Percentiles rank a stretch among this genome's conserved stretches.
phyloP scores from a whole-genome alignment of 2,888 invertebrate species.

The Drosophila mercatorum region DNA sequence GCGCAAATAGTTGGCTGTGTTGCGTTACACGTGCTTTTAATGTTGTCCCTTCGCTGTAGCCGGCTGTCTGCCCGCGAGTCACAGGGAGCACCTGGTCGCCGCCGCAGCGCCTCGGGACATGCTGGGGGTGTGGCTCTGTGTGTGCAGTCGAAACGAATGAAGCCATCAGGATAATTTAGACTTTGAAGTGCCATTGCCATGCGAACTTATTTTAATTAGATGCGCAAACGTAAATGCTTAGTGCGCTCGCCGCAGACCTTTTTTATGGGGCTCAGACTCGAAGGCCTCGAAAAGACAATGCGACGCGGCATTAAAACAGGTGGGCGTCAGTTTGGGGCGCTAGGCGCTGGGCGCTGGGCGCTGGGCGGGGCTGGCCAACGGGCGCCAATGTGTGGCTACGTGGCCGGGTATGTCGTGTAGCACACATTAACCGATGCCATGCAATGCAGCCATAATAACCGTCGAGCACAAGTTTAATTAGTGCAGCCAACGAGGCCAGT shows the following conservation, averaged over 20 bases:
- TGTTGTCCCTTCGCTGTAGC: slow-evolving; percentile 55
- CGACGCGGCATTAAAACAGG: slow-evolving; percentile 66
- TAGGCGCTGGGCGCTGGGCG: slow-evolving; percentile 11
- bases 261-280: slow-evolving; percentile 41
- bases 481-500: slow-evolving; percentile 71
- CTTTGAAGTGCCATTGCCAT: slow-evolving; percentile 79
- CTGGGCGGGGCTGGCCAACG: not conserved
- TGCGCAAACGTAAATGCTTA: slow-evolving; percentile 77
- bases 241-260: slow-evolving; percentile 61
- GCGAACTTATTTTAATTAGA: slow-evolving; percentile 80
- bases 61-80: slow-evolving; percentile 15
- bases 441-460: slow-evolving; percentile 79
- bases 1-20: slow-evolving; percentile 37
- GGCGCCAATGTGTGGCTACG: slow-evolving; percentile 3
- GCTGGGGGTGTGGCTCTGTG: slow-evolving; percentile 6
- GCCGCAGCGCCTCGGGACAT: slow-evolving; percentile 51
- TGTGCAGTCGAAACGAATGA: slow-evolving; percentile 65
- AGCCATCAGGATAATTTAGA: slow-evolving; percentile 79
- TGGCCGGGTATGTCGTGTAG: slow-evolving; percentile 57
- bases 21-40: slow-evolving; percentile 55
- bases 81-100: slow-evolving; percentile 25
- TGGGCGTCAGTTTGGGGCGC: slow-evolving; percentile 33
- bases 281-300: slow-evolving; percentile 64
- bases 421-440: slow-evolving; percentile 80
- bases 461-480: slow-evolving; percentile 75